A percentile compares a stretch with the other conserved stretches of the same genome.
phyloP scores from a whole-genome alignment of 2,888 invertebrate species.

The Gymnosoma rotundatum region DNA sequence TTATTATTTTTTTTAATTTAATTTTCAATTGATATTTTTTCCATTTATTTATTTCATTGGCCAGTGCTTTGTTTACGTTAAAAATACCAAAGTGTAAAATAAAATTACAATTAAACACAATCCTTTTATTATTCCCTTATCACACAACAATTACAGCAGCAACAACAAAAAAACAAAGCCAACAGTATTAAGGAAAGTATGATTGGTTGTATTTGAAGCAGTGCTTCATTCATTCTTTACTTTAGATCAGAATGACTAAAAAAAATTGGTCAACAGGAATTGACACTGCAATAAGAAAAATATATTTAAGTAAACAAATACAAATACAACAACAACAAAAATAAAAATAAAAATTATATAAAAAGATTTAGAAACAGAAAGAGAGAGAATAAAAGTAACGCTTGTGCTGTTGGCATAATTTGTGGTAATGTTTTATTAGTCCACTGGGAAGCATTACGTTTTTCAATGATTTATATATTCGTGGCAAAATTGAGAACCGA shows the following conservation, averaged over 20 bases:
- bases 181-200: conserved; percentile 33
- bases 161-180: conserved; percentile 36
- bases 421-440: conserved; percentile 76
- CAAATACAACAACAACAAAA: not conserved
- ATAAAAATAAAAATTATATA: conserved; percentile 6
- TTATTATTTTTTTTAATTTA: too few species aligned
- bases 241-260: conserved; percentile 30
- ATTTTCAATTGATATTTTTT: conserved; percentile 19
- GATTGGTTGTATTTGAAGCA: conserved; percentile 53
- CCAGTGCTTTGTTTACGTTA: conserved; percentile 51
- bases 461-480: conserved; percentile 75
- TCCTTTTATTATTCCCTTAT: conserved; percentile 69
- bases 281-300: conserved; percentile 32
- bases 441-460: conserved; percentile 76
- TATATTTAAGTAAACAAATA: conserved; percentile 1
- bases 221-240: conserved; percentile 31
- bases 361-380: conserved; percentile 10
- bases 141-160: conserved; percentile 49
- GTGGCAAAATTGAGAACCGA: conserved; percentile 60
- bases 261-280: conserved; percentile 59
- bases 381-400: conserved; percentile 34
- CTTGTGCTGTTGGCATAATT: conserved; percentile 72
- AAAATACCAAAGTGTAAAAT: conserved; percentile 68
- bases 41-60: conserved; percentile 12
- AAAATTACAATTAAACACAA: conserved; percentile 70